These are phyloP conservation scores for Nothoprocta perdicaria DNA, from an alignment of 2,113 vertebrate species.

Conservation along the genomic window DNA sequence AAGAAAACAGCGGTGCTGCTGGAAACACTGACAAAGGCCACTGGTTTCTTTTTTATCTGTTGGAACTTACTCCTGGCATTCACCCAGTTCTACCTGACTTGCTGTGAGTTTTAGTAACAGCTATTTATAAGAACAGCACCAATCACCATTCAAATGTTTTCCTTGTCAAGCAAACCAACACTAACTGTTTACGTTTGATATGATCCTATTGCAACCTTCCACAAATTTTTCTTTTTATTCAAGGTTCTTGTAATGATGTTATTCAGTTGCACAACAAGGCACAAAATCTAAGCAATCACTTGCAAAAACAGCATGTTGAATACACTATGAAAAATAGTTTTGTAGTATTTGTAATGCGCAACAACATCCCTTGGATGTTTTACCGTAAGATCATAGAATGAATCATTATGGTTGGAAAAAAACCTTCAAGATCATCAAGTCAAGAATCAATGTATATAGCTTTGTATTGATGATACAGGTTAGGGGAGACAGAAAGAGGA, in stretches of 20 bases:
- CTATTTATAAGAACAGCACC: background rate
- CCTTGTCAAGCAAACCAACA: background rate
- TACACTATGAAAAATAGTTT: background rate
- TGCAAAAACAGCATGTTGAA: background rate
- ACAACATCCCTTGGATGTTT: background rate
- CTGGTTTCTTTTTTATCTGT: background rate
- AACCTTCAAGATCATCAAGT: too few relatives aligned
- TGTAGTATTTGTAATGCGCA: background rate
- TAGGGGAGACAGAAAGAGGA: background rate
- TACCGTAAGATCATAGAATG: too few relatives aligned
- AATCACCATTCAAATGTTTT: background rate
- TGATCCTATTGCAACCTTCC: background rate
- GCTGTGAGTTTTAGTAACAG: background rate
- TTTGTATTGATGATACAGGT: background rate
- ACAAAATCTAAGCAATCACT: fast-evolving
- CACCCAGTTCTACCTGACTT: background rate
- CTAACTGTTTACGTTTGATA: background rate
- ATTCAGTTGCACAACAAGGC: background rate
- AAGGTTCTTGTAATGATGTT: background rate
- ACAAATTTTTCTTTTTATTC: background rate
- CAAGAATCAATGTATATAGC: background rate
- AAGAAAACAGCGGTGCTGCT: constrained; percentile 12
- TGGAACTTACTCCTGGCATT: background rate
- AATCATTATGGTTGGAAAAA: too few relatives aligned
- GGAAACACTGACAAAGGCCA: background rate